Evolutionary conservation across 1,140 invertebrate genomes (phyloP), one percentile per base, ranked within the genome.

Genomic region (Drosophila rufa): DNA sequence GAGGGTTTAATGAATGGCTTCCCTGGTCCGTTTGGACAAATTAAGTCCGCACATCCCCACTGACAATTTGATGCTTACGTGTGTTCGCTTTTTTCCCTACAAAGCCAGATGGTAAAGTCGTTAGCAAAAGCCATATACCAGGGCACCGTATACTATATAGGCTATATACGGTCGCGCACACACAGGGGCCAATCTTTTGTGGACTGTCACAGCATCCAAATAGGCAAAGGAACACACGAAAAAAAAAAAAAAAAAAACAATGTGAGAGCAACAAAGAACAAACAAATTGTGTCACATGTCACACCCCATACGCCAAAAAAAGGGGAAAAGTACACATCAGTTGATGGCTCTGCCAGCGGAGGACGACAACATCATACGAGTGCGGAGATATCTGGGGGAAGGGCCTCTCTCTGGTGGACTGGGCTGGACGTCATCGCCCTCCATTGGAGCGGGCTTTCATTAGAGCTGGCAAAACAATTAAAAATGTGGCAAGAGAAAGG

Each of bases 241-340:
- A 65, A 43, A 36, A 30, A 40, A 22, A 42, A 33, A 51, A 33
- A 43, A 46, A 66, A 33, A 38, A 67, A 60, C 69, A 46, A 59
- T 73, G 69, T 59, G 67, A 59, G 67, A 73, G 46, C 30, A 73
- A 73, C 70, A 73, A 74, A 74, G 68, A 73, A 74, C 70, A 74
- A 74, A 74, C 74, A 77, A 77, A 78, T 78, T 78, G 75, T 78
- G 75, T 78, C 75, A 78, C 75, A 78, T 78, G 75, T 78, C 75
- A 78, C 74, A 78, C 75, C 74, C 74, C 64, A 69, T 60, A 78
- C 48, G 25, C 74, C 38, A 55, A 77, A 76, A 76, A 59, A 56
- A 56, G 46, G 67, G 70, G 55, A 51, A 73, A 74, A 73, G 69
- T 65, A 75, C 71, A 75, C 73, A 76, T 66, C 68, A 66, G 70